These are phyloP conservation scores for Drosophila elegans DNA, from an alignment of 1,140 invertebrate species.

Conservation along the genomic window DNA sequence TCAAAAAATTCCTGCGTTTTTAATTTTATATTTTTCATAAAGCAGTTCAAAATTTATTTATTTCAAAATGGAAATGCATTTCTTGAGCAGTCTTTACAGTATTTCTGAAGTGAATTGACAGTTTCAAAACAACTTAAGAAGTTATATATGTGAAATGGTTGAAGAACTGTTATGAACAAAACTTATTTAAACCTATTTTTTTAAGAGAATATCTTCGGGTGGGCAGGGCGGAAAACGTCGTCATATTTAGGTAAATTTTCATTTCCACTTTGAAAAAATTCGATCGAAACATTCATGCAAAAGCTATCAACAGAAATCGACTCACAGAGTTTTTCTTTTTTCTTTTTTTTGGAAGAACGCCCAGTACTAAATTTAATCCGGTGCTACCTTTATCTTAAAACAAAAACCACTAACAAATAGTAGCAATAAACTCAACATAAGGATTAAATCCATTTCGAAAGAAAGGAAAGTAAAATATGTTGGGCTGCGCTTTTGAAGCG, in stretches of 20 bases:
- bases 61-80: too few species aligned
- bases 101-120: too few species aligned
- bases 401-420: conserved; percentile 1
- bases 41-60: too few species aligned
- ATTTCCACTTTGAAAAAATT: conserved; percentile 7
- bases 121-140: too few species aligned
- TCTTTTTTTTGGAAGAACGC: conserved; percentile 27
- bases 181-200: too few species aligned
- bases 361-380: conserved; percentile 55
- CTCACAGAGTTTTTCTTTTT: conserved; percentile 1
- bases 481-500: conserved; percentile 11
- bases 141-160: too few species aligned
- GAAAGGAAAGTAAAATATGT: conserved; percentile 11
- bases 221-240: not conserved
- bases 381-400: conserved; percentile 9
- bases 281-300: conserved; percentile 9
- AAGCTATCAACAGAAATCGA: conserved; percentile 3
- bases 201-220: too few species aligned
- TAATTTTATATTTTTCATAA: too few species aligned
- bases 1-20: too few species aligned
- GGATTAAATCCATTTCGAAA: not conserved
- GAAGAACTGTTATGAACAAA: too few species aligned
- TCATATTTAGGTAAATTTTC: not conserved
- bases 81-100: too few species aligned
- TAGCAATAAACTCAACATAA: not conserved